A percentile compares a stretch with the other conserved stretches of the same genome.
Conservation (phyloP, 2,797 vertebrate species). For the Heterohyrax brucei region DNA sequence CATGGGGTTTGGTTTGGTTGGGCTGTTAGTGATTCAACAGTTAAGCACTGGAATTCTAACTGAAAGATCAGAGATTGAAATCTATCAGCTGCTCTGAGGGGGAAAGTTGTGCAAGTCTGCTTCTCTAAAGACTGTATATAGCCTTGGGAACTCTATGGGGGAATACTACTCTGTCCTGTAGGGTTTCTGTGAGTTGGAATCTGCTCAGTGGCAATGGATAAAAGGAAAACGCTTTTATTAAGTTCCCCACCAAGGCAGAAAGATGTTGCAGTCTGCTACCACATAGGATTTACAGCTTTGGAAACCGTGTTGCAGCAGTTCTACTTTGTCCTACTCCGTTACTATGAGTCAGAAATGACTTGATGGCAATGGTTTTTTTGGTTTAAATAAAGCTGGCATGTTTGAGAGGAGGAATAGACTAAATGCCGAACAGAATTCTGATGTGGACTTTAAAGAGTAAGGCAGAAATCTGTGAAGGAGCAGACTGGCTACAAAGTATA, state of each 20-base stretch:
- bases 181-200: not conserved
- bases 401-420: slow-evolving; percentile 12
- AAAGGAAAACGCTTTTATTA: slow-evolving; percentile 1
- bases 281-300: too few relatives aligned
- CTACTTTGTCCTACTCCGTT: too few relatives aligned
- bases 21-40: not conserved
- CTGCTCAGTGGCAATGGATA: not conserved
- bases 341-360: too few relatives aligned
- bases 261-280: too few relatives aligned
- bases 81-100: not conserved
- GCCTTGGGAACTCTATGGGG: not conserved
- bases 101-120: not conserved
- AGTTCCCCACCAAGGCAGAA: not conserved
- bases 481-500: slow-evolving; percentile 18
- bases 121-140: not conserved
- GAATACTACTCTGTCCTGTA: not conserved
- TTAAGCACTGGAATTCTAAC: not conserved
- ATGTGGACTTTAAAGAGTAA: slow-evolving; percentile 25
- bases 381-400: not conserved
- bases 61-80: not conserved
- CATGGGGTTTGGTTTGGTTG: too few relatives aligned
- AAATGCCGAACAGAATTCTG: not conserved
- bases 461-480: not conserved
- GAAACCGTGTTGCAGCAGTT: too few relatives aligned
- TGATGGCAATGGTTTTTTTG: too few relatives aligned